Evolutionary conservation across 2,888 invertebrate species (phyloP).

Genomic region (Bruchidius siliquastri): DNA sequence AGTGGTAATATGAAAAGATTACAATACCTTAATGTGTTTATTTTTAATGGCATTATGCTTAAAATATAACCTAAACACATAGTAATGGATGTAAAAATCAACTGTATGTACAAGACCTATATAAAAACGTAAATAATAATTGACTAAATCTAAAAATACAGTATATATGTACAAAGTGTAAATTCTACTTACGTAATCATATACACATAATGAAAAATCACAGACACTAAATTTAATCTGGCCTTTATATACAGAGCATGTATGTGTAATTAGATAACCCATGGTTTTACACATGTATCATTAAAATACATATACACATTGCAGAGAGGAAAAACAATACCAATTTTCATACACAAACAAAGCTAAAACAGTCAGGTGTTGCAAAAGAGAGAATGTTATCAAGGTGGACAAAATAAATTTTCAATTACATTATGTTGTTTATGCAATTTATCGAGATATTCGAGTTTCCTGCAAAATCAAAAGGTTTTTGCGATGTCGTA

Average conservation of each 20-base stretch:
- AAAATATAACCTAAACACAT: constrained; percentile 39
- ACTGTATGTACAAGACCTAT: constrained; percentile 41
- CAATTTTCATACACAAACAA: background rate
- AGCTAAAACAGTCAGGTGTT: background rate
- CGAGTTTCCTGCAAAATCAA: no score
- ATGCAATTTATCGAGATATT: no score
- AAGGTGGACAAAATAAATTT: background rate
- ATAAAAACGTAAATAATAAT: constrained; percentile 40
- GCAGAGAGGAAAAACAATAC: background rate
- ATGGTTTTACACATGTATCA: background rate
- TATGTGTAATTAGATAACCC: constrained; percentile 6
- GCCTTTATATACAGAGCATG: constrained; percentile 36
- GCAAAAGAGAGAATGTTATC: background rate
- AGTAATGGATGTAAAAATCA: constrained; percentile 41
- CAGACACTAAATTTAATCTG: constrained; percentile 46
- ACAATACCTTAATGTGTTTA: constrained; percentile 19
- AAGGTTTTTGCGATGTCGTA: no score
- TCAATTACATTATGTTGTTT: no score
- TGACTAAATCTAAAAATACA: constrained; percentile 38
- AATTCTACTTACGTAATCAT: background rate
- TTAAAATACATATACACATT: constrained; percentile 3
- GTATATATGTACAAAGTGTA: constrained; percentile 33
- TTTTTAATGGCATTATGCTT: constrained; percentile 38
- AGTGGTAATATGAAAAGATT: no score
- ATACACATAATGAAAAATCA: constrained; percentile 34